Evolutionary conservation across 53 echinoderm and acorn worm genomes (phyloP).

Genomic region (Antedon mediterranea): DNA sequence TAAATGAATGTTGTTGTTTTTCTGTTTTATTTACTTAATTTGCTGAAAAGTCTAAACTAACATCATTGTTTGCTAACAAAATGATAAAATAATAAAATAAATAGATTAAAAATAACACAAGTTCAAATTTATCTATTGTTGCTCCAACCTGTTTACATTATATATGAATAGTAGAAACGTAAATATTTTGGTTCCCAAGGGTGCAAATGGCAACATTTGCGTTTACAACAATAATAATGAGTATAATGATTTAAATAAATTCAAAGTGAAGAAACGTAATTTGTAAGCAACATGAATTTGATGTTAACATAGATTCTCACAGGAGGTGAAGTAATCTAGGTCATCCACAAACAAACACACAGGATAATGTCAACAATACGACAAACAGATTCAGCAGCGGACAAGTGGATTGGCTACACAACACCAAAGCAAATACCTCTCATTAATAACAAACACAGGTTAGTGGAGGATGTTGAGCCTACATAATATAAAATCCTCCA

Average conservation of each 20-base stretch:
- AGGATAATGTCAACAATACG: background rate
- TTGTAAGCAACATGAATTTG: background rate
- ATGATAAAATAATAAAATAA: no score
- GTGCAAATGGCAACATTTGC: no score
- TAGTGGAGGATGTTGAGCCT: background rate
- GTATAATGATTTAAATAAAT: background rate
- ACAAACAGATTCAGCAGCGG: background rate
- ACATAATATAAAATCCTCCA: background rate
- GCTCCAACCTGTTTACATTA: no score
- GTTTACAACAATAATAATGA: no score
- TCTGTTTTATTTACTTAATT: no score
- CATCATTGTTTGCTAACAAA: no score
- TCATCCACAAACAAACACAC: background rate
- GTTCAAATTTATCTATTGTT: no score
- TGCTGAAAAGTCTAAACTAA: no score
- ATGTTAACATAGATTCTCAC: background rate
- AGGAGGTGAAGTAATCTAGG: background rate
- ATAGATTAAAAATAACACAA: no score
- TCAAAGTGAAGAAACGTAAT: background rate
- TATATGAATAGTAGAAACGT: no score
- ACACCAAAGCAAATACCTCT: background rate
- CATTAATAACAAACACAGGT: background rate
- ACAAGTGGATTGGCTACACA: background rate
- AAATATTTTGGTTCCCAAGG: no score
- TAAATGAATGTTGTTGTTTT: no score